Base-by-base conservation (phyloP, 2,113 vertebrate species). In the Lanius ludovicianus region DNA sequence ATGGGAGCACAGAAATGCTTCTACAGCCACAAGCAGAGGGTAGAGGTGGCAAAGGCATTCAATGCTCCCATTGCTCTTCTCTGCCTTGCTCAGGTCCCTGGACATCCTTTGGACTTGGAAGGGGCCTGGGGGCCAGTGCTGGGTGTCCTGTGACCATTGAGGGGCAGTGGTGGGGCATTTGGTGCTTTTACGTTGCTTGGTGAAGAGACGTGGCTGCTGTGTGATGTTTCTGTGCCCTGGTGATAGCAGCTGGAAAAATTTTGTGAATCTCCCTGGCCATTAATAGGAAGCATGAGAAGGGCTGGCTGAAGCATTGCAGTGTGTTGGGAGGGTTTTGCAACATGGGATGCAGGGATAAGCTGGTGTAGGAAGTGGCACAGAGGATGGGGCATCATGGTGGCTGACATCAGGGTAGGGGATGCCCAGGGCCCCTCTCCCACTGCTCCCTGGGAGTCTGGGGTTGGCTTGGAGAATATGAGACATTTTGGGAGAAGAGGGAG, bases 361-460 rank as follows among this genome's bases (percentile, higher is more conserved):
- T 0, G 5, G 22, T 4, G 13, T 15, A 88, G 62, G 59, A 50
- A 80, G 57, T 9, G 16, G 55, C 49, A 44, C 25, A 30, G 52
- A 30, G 35, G 44, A 75, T 3, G 11, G 47, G 15, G 22, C 53
- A 42, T 13, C 0, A 0, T 2, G 3, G 83, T 3, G 3, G 44
- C 75, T 69, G 55, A 81, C n/a, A 63, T 18, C 33, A 50, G 39
- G 28, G 37, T 13, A 83, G 42, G 13, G 37, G 30, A 10, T 37
- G n/a, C 18, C 56, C 71, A 55, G 39, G 14, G 18, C 28, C 25
- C 46, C 35, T 89, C 41, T 92, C 28, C 44, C 55, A 12, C 28
- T 47, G 25, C 23, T 44, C 41, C 21, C 0, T 3, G 33, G 25
- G 37, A 91, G 31, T 39, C 33, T 10, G 3, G 62, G 19, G 30